Base-by-base conservation (phyloP, 1,140 invertebrate species). In the Lepidurus packardi region DNA sequence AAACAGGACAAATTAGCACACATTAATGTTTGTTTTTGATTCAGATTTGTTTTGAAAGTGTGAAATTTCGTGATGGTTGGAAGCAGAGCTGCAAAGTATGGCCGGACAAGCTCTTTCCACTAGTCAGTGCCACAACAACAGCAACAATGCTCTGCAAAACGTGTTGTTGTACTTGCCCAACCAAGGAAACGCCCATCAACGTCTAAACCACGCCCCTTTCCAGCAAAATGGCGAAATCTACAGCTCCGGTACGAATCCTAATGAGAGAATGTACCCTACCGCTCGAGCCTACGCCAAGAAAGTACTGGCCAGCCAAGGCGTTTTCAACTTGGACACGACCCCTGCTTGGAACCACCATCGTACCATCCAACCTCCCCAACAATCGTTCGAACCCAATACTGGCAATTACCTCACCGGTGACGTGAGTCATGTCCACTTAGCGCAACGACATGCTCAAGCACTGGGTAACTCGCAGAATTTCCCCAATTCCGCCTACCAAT, bases 51-150 rank as follows among this genome's bases (percentile, higher is more conserved):
- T n/a, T 21, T 7, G 6, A 9, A 65, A 65, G 53, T 65, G 53
- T 65, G 16, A 65, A 34, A 21, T 65, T 65, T 21, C 53, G 53
- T 65, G 53, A 65, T 65, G 53, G 53, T 65, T 65, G 53, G 53
- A 65, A 65, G 13, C 53, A 65, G 13, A 13, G 53, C 21, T 21
- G 13, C 6, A 65, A 65, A 65, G 53, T 65, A 65, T 65, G 53
- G 53, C 53, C 53, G 53, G 53, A 65, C 53, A 65, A 65, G 53
- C 53, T 7, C n/a, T 65, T 65, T 65, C 53, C 8, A 65, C 53
- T 65, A 65, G 53, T 65, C 53, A 65, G 53, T 65, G 53, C 53
- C 16, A 34, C 34, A 34, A 34, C 34, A 34, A 34, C 34, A 34
- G 34, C 34, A 34, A 34, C 34, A 34, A 34, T 34, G 34, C 34